A percentile compares a stretch with the other conserved stretches of the same genome.
phyloP scores from a whole-genome alignment of 2,113 vertebrate genomes.

The Phasianus colchicus region DNA sequence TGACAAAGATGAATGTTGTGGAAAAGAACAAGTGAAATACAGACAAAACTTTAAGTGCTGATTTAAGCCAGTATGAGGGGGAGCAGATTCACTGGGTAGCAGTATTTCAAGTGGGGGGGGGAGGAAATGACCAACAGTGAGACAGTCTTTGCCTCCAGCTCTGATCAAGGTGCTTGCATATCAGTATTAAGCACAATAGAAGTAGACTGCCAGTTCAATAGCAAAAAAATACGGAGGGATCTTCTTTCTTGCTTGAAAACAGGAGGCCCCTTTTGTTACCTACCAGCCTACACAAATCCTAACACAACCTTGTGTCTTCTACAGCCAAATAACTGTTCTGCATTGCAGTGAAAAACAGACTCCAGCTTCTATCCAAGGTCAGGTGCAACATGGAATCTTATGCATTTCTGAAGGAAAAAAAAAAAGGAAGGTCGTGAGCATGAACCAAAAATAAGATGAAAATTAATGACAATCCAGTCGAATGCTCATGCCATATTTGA shows the following conservation, averaged over 20 bases:
- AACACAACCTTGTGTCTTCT: neutral
- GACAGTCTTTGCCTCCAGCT: neutral
- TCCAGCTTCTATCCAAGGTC: neutral
- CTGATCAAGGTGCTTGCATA: neutral
- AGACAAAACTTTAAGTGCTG: neutral
- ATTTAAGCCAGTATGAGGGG: neutral
- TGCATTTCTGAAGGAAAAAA: neutral
- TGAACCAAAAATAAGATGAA: neutral
- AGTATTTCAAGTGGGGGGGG: neutral
- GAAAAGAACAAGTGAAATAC: constrained; percentile 42
- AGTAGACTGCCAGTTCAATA: neutral
- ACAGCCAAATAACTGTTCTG: neutral
- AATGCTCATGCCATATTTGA: neutral
- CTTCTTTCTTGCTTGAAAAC: neutral
- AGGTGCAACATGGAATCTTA: neutral
- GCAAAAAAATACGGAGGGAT: neutral
- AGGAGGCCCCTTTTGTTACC: neutral
- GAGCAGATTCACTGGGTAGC: neutral
- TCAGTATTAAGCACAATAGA: neutral
- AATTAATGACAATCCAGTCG: neutral
- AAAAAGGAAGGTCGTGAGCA: neutral
- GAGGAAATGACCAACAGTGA: neutral
- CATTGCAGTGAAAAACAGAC: neutral
- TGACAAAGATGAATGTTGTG: constrained; percentile 65
- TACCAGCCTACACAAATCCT: neutral